Base-by-base conservation (phyloP, 2,113 vertebrate species). In the Sardina pilchardus region DNA sequence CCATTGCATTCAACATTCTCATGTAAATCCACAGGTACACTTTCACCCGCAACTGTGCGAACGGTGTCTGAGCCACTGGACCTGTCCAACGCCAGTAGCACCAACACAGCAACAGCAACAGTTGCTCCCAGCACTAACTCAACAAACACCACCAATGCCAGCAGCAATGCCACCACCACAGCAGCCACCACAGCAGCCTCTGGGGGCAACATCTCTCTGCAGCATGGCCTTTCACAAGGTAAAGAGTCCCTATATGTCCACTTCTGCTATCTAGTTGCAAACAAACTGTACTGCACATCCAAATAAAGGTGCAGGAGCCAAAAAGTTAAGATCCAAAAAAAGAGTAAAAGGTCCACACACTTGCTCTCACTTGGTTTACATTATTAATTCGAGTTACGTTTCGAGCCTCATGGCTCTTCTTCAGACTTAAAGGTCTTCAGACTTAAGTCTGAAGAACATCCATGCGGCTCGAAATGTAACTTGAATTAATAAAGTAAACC, bases 211-310 rank as follows among this genome's bases (percentile, higher is more conserved):
- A 67, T 67, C 6, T n/a, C 44, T 3, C 59, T 91, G 24, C 89
- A 91, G 56, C 90, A 85, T 2, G 56, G 91, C 3, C 21, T 92
- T 6, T 84, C 26, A 0, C 90, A 88, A 47, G 91, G 93, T 93
- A n/a, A 86, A 85, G 83, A 14, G 3, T 67, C 48, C 1, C 44
- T 67, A 6, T 30, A n/a, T 10, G 26, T 59, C 53, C 53, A 59
- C 19, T 21, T 50, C 45, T 7, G 3, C 45, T 53, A 19, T 53
- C 17, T 17, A 53, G n/a, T n/a, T n/a, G n/a, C n/a, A n/a, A n/a
- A n/a, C n/a, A n/a, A n/a, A n/a, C n/a, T n/a, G n/a, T n/a, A n/a
- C n/a, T n/a, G n/a, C n/a, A n/a, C n/a, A n/a, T n/a, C n/a, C n/a
- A n/a, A n/a, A n/a, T n/a, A n/a, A n/a, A n/a, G n/a, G n/a, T n/a